Conservation (phyloP, 2,888 invertebrate genomes). For the Dinocampus coccinellae region DNA sequence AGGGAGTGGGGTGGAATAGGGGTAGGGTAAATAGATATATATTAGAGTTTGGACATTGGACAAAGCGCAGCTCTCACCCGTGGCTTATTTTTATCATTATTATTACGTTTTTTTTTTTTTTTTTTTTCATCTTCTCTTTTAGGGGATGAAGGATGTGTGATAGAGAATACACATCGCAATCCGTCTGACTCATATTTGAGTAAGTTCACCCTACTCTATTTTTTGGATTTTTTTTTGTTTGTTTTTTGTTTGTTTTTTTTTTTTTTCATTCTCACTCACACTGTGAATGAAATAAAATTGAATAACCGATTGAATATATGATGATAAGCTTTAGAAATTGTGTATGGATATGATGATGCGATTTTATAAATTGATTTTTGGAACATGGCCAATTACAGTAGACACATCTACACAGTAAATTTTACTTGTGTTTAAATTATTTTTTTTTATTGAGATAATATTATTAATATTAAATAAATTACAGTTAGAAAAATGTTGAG, state of each 20-base stretch:
- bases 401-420: too few species aligned
- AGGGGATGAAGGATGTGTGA: constrained; percentile 6
- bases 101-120: too few species aligned
- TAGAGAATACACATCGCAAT: background rate
- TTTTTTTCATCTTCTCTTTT: constrained; percentile 20
- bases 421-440: too few species aligned
- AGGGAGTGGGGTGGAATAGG: constrained; percentile 12
- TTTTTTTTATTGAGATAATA: too few species aligned
- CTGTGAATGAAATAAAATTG: constrained; percentile 1
- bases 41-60: constrained; percentile 14
- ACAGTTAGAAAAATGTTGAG: too few species aligned
- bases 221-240: too few species aligned
- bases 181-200: constrained; percentile 25
- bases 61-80: constrained; percentile 18
- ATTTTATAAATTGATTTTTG: background rate
- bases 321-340: background rate
- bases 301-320: constrained; percentile 25
- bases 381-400: background rate
- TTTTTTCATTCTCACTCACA: background rate
- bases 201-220: background rate
- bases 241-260: too few species aligned
- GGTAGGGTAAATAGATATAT: background rate
- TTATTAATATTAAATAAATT: too few species aligned
- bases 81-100: too few species aligned
- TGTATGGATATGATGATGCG: background rate